Conservation (phyloP, 30 jellyfish, hydroid and myxozoan genomes). For the Turritopsis rubra region DNA sequence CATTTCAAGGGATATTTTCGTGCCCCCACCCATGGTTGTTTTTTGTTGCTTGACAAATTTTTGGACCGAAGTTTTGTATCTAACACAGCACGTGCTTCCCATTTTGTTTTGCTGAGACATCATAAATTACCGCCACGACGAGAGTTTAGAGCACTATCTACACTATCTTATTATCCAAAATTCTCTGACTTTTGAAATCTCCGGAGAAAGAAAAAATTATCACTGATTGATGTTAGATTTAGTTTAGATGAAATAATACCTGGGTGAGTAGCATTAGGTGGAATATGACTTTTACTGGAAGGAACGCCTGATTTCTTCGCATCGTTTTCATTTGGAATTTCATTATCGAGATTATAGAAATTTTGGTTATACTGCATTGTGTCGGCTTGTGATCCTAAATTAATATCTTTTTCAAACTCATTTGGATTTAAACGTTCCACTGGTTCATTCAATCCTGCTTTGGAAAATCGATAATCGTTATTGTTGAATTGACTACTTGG, state of each 20-base stretch:
- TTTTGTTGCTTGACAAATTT: too few species aligned
- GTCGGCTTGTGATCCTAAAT: neutral
- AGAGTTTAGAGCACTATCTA: too few species aligned
- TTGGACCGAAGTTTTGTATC: too few species aligned
- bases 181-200: too few species aligned
- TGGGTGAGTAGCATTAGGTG: constrained; percentile 26
- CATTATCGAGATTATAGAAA: neutral
- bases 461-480: neutral
- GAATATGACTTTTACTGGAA: neutral
- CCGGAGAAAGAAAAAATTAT: neutral
- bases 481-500: neutral
- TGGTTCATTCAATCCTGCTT: neutral
- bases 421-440: neutral
- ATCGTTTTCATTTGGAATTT: neutral
- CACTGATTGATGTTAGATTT: neutral
- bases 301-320: constrained; percentile 26
- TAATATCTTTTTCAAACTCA: constrained; percentile 7
- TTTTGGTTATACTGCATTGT: neutral
- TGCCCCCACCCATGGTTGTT: too few species aligned
- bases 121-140: too few species aligned
- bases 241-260: neutral
- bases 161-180: too few species aligned
- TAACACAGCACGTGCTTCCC: too few species aligned
- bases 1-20: too few species aligned
- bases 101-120: too few species aligned